phyloP scores from a whole-genome alignment of 2,797 vertebrate species.

The Macropus fuliginosus region DNA sequence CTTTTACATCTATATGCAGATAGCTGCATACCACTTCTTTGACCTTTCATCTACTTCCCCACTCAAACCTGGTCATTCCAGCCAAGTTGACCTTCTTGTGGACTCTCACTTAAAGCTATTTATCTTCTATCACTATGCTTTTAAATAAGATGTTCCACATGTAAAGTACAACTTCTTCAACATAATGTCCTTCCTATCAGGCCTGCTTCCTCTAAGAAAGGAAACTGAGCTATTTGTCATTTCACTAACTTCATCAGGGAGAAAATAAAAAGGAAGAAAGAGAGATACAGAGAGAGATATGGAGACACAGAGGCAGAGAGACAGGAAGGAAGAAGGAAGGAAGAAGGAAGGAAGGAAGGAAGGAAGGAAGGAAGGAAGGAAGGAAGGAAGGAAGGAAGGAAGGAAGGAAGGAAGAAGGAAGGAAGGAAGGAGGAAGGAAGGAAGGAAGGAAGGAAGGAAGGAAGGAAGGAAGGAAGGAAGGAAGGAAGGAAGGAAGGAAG shows the following conservation, averaged over 20 bases:
- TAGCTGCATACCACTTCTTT: background rate
- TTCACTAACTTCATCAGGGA: background rate
- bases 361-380: background rate
- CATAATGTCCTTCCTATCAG: background rate
- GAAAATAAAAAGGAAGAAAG: background rate
- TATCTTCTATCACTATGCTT: background rate
- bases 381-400: background rate
- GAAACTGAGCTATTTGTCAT: background rate
- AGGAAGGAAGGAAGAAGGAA: too few species aligned
- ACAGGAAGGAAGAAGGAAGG: rapidly evolving
- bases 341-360: background rate
- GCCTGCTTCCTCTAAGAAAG: background rate
- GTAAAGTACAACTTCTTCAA: background rate
- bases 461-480: too few species aligned
- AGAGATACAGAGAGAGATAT: background rate
- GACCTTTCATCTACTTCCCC: background rate
- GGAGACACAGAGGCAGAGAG: background rate
- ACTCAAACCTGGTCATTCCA: background rate
- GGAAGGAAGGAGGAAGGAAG: too few species aligned
- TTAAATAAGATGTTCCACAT: background rate
- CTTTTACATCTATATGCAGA: background rate
- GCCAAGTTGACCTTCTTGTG: background rate
- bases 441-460: too few species aligned
- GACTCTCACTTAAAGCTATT: background rate
- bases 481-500: too few species aligned